A percentile compares a stretch with the other conserved stretches of the same genome.
phyloP scores from a whole-genome alignment of 2,113 vertebrate genomes.

The Carassius gibelio region DNA sequence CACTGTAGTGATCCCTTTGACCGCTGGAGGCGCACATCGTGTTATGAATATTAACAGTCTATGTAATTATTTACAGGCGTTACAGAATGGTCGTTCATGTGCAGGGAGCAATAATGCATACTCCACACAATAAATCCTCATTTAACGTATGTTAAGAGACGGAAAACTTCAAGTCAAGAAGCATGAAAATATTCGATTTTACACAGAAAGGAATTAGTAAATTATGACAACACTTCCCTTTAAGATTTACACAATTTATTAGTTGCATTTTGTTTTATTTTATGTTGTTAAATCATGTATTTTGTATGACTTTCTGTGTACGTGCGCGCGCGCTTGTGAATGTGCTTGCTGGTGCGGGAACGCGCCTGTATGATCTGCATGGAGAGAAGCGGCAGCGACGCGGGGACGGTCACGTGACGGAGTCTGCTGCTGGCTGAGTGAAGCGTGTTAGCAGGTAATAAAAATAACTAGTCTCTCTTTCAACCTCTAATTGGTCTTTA shows the following conservation, averaged over 20 bases:
- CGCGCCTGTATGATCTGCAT: conserved; percentile 37
- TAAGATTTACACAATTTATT: neutral
- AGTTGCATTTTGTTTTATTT: neutral
- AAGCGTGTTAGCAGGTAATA: conserved; percentile 63
- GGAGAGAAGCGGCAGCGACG: conserved; percentile 62
- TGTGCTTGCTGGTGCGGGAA: neutral
- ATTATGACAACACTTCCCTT: neutral
- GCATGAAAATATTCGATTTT: neutral
- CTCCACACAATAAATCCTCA: too few relatives aligned
- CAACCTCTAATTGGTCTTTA: neutral
- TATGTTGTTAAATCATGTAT: neutral
- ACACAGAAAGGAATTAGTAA: too few relatives aligned
- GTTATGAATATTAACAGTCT: neutral
- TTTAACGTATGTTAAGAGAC: neutral
- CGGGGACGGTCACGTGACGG: conserved; percentile 32
- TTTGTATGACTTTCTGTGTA: neutral
- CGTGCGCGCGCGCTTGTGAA: conserved; percentile 34
- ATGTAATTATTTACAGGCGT: neutral
- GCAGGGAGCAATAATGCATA: neutral
- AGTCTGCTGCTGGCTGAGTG: too few relatives aligned
- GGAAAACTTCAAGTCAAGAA: neutral
- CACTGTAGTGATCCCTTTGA: neutral
- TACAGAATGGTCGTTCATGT: conserved; percentile 15
- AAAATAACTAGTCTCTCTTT: conserved; percentile 54
- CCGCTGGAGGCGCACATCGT: neutral